phyloP scores from a whole-genome alignment of 2,797 vertebrate genomes.

The Pangasius macronema region DNA sequence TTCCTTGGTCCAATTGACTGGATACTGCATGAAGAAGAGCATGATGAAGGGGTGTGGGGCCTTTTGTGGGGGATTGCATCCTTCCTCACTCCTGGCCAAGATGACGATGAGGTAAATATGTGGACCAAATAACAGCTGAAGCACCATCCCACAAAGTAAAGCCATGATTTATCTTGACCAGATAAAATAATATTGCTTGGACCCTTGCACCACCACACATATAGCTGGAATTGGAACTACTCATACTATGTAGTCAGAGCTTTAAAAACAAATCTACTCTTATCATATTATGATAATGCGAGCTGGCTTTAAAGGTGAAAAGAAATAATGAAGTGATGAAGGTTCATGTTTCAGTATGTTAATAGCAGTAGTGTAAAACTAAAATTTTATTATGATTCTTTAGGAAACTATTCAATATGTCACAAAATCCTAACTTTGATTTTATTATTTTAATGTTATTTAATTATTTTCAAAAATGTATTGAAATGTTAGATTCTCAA shows the following conservation, averaged over 20 bases:
- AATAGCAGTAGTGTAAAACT: neutral
- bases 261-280: neutral
- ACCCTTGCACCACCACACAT: neutral
- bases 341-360: neutral
- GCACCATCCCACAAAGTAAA: neutral
- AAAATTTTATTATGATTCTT: neutral
- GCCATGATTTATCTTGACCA: neutral
- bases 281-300: neutral
- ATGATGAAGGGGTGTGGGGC: conserved; percentile 70
- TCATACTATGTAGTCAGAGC: neutral
- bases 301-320: neutral
- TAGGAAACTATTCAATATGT: neutral
- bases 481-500: neutral
- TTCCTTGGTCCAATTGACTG: conserved; percentile 76
- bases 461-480: neutral
- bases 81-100: conserved; percentile 71
- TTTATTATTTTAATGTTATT: neutral
- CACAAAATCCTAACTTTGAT: neutral
- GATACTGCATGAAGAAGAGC: conserved; percentile 69
- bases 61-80: conserved; percentile 73
- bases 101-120: conserved; percentile 73
- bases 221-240: neutral
- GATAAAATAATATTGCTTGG: neutral
- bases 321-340: neutral
- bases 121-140: neutral